Base-by-base conservation (phyloP, 2,888 invertebrate species). In the Tenthredo amoena region DNA sequence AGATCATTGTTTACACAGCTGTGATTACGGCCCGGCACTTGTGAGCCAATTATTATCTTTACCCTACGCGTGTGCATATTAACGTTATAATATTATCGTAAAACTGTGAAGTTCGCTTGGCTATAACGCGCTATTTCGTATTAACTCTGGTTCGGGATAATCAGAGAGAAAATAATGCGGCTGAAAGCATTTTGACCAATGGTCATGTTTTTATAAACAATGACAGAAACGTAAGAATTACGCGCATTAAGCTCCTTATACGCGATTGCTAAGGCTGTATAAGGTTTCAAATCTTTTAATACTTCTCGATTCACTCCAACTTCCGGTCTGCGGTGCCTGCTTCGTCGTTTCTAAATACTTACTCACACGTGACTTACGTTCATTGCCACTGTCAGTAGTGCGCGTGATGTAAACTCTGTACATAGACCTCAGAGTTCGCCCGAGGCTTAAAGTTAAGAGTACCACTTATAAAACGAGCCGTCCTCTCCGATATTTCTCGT, bases 281-380 rank as follows among this genome's bases (percentile, higher is more conserved):
- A 81, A 26, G 81, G 81, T 81, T 81, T 81, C 81, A 81, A 81
- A 81, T 81, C 81, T 62, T 40, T 62, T 81, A 81, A 81, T 81
- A 50, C 77, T 21, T 12, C 62, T 37, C n/a, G 34, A 81, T 62
- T 62, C 15, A 50, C 18, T 77, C 34, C 18, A 4, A 77, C 50
- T 77, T 77, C 77, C 77, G 47, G 77, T 77, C 55, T 77, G 77
- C 18, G 55, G 18, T 34, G n/a, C 12, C 50, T 34, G 1, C 34
- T 12, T 26, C 62, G 26, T 26, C 9, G 68, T 6, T 68, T 18
- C 68, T 62, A 34, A 68, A 34, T 34, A 68, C 10, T 15, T 26
- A 31, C 1, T 34, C 34, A 34, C 68, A 34, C 68, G 31, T 68
- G 68, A 68, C 62, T 62, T 62, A 62, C 26, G 26, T 62, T 62